Percentiles rank a stretch among this genome's conserved stretches.
These are phyloP conservation scores for Pavo muticus DNA, from an alignment of 2,113 vertebrate species.

Conservation along the genomic window DNA sequence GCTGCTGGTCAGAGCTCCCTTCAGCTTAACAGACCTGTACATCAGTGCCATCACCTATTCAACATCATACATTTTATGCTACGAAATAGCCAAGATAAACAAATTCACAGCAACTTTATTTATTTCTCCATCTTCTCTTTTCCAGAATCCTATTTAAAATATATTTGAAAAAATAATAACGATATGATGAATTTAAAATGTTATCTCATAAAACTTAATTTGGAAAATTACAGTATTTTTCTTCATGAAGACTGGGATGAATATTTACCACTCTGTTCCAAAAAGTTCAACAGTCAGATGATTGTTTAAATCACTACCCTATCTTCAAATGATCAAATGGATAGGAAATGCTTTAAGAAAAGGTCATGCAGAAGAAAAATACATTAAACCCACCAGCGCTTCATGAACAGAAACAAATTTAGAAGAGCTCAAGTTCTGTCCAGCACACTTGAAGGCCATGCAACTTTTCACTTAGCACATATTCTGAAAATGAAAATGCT, in stretches of 20 bases:
- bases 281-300: neutral
- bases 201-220: neutral
- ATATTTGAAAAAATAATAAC: accelerated
- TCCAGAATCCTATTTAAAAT: neutral
- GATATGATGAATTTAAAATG: neutral
- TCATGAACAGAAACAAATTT: neutral
- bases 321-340: neutral
- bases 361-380: too few relatives aligned
- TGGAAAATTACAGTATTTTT: neutral
- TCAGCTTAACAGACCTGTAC: neutral
- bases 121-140: neutral
- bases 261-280: neutral
- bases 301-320: neutral
- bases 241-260: neutral
- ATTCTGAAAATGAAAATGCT: accelerated
- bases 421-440: neutral
- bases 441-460: neutral
- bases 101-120: neutral
- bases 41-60: neutral
- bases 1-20: neutral
- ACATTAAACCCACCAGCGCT: neutral
- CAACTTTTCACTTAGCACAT: neutral
- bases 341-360: neutral
- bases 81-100: neutral
- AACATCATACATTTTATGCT: neutral